Conservation (phyloP, 2,113 vertebrate species). For the Dipodomys merriami region DNA sequence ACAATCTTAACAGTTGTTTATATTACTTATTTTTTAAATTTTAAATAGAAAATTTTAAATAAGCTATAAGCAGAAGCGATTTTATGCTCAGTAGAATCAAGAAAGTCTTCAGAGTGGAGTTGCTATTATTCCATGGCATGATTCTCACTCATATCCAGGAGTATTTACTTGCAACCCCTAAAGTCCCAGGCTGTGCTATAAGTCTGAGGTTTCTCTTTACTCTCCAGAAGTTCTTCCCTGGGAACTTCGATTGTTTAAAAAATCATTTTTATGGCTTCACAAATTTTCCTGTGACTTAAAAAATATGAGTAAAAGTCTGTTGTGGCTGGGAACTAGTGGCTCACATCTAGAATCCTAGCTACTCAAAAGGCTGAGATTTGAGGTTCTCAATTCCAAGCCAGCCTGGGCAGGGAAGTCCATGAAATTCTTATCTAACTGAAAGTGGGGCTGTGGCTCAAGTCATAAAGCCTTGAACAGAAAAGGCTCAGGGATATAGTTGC, state of each 20-base stretch:
- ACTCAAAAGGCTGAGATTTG: no score
- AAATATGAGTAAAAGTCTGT: neutral
- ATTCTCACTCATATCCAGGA: neutral
- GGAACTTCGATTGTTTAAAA: constrained; percentile 36
- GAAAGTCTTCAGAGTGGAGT: neutral
- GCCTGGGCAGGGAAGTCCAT: no score
- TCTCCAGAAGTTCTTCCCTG: constrained; percentile 6
- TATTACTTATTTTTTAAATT: constrained; percentile 1
- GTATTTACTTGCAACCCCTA: neutral
- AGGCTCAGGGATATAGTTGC: no score
- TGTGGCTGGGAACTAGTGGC: neutral
- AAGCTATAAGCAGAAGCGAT: neutral
- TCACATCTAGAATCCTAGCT: no score
- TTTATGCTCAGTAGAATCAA: neutral
- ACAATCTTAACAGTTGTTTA: neutral
- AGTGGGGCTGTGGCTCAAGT: no score
- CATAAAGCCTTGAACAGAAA: no score
- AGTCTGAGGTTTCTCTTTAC: neutral
- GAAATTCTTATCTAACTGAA: no score
- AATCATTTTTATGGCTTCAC: neutral
- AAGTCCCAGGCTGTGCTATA: neutral
- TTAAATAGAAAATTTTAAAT: constrained; percentile 27
- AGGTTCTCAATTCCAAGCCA: no score
- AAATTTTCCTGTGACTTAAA: constrained; percentile 32
- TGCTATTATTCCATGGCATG: neutral